A percentile compares a stretch with the other conserved stretches of the same genome.
These are phyloP conservation scores for Kryptolebias ocellatus DNA, from an alignment of 2,797 vertebrate genomes.

Conservation along the genomic window DNA sequence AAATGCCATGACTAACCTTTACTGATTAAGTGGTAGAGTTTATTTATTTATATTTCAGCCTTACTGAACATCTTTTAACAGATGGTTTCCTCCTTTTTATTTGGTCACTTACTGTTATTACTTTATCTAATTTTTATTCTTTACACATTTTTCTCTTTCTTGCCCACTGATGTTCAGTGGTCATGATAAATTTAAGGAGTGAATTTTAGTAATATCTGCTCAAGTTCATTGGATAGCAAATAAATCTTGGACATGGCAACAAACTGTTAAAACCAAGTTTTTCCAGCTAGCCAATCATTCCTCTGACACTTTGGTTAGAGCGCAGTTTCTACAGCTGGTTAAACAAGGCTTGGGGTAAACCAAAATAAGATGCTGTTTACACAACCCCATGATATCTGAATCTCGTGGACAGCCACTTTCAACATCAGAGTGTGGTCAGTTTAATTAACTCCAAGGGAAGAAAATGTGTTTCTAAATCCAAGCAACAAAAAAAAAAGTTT, in stretches of 20 bases:
- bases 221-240: no score
- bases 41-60: no score
- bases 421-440: slow-evolving; percentile 25
- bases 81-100: slow-evolving; percentile 19
- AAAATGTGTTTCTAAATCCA: neutral
- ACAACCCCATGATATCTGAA: slow-evolving; percentile 44
- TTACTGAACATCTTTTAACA: slow-evolving; percentile 6
- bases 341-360: slow-evolving; percentile 74
- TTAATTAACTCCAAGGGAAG: slow-evolving; percentile 34
- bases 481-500: neutral
- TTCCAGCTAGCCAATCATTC: slow-evolving; percentile 45
- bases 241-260: slow-evolving; percentile 30
- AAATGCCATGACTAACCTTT: slow-evolving; percentile 11
- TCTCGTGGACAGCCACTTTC: slow-evolving; percentile 41
- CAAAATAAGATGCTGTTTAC: slow-evolving; percentile 58
- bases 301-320: slow-evolving; percentile 69
- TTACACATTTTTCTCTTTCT: neutral
- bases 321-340: slow-evolving; percentile 74
- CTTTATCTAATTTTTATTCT: neutral
- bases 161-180: neutral
- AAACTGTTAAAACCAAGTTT: slow-evolving; percentile 47
- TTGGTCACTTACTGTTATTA: no score
- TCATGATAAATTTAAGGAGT: no score
- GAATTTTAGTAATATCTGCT: no score
- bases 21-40: slow-evolving; percentile 26